Evolutionary conservation across 2,113 vertebrate species (phyloP), one percentile per base, ranked within the genome.

Genomic region (Phalacrocorax carbo): DNA sequence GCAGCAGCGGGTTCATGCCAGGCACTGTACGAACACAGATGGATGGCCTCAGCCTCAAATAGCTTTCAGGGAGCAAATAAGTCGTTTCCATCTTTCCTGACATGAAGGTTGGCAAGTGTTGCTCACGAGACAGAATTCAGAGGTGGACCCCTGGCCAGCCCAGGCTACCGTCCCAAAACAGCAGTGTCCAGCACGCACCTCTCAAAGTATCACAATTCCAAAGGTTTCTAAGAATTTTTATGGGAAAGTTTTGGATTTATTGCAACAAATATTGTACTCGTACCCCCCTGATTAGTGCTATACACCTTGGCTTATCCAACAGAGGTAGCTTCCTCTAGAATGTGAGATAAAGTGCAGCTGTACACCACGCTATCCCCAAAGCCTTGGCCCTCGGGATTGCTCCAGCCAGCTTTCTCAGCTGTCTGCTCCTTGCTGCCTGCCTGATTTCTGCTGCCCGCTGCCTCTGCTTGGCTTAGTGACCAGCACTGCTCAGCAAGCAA

Each of bases 311-410:
- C 38, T 34, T 38, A 58, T 18, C 34, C 22, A 13, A 8, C 15
- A n/a, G 25, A 30, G 23, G 29, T 17, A 5, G 6, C 36, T 65
- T 46, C 22, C 25, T 26, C 38, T 22, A 40, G 52, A 54, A 12
- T 0, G 5, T 13, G 13, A 4, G 38, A n/a, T 25, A n/a, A 65
- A 52, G 26, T 8, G 38, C 51, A 58, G 20, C 23, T 22, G 4
- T 16, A 18, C 11, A 7, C 23, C 3, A 0, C 0, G 1, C 36
- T 52, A 11, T 15, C 40, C 38, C n/a, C 51, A n/a, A 25, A 38
- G n/a, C 34, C 13, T 11, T 22, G 38, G 34, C 38, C 34, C 14
- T 19, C 6, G 2, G 32, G 36, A 20, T 2, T 7, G 20, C 3
- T 30, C 36, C 20, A 27, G 20, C 14, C 21, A 14, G 49, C 57